These are phyloP conservation scores for Drosophila azteca DNA, from an alignment of 1,140 invertebrate genomes.

Conservation along the genomic window DNA sequence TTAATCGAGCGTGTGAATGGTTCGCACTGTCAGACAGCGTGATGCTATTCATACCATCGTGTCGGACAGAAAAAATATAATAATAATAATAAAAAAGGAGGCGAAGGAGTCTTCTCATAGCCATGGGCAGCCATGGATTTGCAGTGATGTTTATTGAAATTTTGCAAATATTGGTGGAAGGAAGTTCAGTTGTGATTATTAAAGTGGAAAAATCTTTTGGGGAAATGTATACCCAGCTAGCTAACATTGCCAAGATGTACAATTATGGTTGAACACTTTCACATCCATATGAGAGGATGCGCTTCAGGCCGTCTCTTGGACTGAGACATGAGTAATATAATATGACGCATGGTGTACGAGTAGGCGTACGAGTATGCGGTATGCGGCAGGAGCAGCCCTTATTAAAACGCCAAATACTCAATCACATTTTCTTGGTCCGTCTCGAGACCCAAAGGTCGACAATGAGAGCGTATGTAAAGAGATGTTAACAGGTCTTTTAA, in stretches of 20 bases:
- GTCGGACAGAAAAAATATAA: too few relatives aligned
- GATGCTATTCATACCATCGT: neutral
- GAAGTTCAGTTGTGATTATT: neutral
- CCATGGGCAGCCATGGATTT: too few relatives aligned
- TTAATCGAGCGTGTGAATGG: too few relatives aligned
- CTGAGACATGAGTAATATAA: constrained; percentile 7
- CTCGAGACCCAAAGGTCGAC: constrained; percentile 48
- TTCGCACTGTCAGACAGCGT: too few relatives aligned
- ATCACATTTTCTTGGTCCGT: constrained; percentile 50
- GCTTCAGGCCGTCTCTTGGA: neutral
- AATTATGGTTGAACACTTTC: constrained; percentile 4
- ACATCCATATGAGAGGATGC: constrained; percentile 5
- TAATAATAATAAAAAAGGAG: neutral
- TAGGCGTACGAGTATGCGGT: neutral
- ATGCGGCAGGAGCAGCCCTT: constrained; percentile 42
- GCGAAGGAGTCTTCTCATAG: constrained; percentile 6
- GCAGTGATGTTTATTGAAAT: neutral
- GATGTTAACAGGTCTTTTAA: constrained; percentile 53
- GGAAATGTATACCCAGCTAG: constrained; percentile 12
- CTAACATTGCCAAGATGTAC: constrained; percentile 40
- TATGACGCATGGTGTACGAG: neutral
- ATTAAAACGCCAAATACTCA: constrained; percentile 75
- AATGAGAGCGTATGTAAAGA: constrained; percentile 27
- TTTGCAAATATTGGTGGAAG: neutral
- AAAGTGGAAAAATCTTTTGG: too few relatives aligned